Percentiles rank a stretch among this genome's conserved stretches.
These are phyloP conservation scores for Epicampocera succincta DNA, from an alignment of 2,888 invertebrate species.

Conservation along the genomic window DNA sequence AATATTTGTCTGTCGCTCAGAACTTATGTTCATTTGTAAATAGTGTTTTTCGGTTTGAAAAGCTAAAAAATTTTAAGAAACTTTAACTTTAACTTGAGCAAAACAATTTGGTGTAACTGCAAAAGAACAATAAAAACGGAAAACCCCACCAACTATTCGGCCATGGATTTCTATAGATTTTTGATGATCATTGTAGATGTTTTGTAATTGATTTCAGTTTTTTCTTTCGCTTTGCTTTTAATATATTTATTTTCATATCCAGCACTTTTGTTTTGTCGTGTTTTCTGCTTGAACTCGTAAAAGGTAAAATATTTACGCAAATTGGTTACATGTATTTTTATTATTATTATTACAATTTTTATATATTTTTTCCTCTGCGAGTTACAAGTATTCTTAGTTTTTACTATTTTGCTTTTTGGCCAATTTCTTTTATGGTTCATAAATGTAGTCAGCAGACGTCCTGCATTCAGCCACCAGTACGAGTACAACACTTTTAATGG, in stretches of 20 bases:
- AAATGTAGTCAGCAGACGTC: slow-evolving; percentile 16
- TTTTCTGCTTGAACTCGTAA: slow-evolving; percentile 49
- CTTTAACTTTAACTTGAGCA: slow-evolving; percentile 50
- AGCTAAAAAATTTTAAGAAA: slow-evolving; percentile 25
- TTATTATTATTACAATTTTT: slow-evolving; percentile 45
- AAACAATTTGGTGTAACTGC: slow-evolving; percentile 45
- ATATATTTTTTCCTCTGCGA: neutral
- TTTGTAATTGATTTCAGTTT: slow-evolving; percentile 64
- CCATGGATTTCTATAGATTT: slow-evolving; percentile 56
- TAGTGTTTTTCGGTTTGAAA: slow-evolving; percentile 35
- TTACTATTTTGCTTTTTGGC: neutral
- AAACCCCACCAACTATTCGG: slow-evolving; percentile 37
- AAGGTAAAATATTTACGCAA: slow-evolving; percentile 69
- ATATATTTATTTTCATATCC: slow-evolving; percentile 25
- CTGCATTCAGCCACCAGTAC: slow-evolving; percentile 1
- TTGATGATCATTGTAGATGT: slow-evolving; percentile 59
- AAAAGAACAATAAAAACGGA: neutral
- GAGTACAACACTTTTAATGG: slow-evolving; percentile 38
- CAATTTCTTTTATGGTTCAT: slow-evolving; percentile 39
- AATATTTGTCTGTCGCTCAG: neutral
- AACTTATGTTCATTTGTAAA: slow-evolving; percentile 21
- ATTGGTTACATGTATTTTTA: slow-evolving; percentile 65
- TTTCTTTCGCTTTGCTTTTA: slow-evolving; percentile 16
- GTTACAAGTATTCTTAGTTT: neutral
- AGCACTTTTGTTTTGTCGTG: slow-evolving; percentile 7